phyloP scores from a whole-genome alignment of 2,888 invertebrate species.

The Panorpa germanica region DNA sequence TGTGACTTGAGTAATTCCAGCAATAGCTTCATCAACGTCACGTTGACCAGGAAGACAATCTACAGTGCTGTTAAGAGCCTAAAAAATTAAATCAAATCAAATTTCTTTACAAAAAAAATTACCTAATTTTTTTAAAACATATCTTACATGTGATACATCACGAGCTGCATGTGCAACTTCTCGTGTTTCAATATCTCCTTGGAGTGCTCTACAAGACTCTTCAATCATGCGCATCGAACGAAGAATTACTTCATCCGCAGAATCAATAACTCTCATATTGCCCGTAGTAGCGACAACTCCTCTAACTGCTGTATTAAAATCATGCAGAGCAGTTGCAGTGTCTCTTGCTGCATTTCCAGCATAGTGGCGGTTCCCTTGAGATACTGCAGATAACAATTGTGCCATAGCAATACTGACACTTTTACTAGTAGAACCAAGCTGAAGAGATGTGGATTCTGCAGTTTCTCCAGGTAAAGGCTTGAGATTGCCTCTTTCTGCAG shows the following conservation, averaged over 20 bases:
- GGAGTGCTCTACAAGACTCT: constrained; percentile 48
- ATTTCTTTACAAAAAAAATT: too few species aligned
- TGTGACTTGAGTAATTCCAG: constrained; percentile 58
- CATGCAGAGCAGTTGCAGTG: constrained; percentile 55
- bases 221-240: constrained; percentile 61
- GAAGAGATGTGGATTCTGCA: constrained; percentile 28
- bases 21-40: constrained; percentile 80
- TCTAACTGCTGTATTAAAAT: constrained; percentile 53
- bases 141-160: constrained; percentile 38
- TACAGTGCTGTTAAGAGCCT: constrained; percentile 42
- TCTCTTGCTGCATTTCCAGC: constrained; percentile 67
- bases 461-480: constrained; percentile 75
- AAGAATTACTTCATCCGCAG: constrained; percentile 62
- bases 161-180: constrained; percentile 56
- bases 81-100: constrained; percentile 12
- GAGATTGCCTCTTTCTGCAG: constrained; percentile 50
- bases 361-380: constrained; percentile 62
- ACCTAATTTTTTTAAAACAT: too few species aligned
- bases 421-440: constrained; percentile 34
- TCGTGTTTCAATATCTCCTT: constrained; percentile 24
- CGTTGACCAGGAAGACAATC: constrained; percentile 83
- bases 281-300: constrained; percentile 57
- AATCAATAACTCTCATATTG: constrained; percentile 40
- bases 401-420: constrained; percentile 69
- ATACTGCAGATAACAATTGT: constrained; percentile 68